Percentiles rank a stretch among this genome's conserved stretches.
Evolutionary conservation across 2,113 vertebrate genomes (phyloP).

Genomic region (Dipodomys ordii): DNA sequence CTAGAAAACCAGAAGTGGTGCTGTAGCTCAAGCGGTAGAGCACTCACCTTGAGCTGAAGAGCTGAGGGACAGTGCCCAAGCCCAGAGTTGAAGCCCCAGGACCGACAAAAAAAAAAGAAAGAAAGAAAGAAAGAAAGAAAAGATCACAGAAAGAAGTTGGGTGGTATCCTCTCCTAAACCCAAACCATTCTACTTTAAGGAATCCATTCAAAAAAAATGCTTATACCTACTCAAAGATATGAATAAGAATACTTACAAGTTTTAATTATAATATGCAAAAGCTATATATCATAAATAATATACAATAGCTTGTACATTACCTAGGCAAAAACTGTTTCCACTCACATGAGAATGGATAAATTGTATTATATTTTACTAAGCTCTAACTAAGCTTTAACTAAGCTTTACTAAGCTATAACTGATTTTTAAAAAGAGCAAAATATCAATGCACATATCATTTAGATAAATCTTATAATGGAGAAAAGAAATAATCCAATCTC

Average conservation of each 20-base stretch:
- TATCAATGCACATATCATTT: not conserved
- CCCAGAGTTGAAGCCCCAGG: no score
- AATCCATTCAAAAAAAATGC: not conserved
- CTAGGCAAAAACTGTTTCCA: not conserved
- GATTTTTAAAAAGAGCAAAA: not conserved
- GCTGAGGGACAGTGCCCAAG: no score
- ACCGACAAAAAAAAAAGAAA: no score
- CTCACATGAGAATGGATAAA: not conserved
- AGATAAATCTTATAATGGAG: not conserved
- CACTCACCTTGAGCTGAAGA: no score
- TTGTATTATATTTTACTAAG: not conserved
- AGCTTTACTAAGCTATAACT: not conserved
- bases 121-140: no score
- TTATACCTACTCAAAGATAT: not conserved
- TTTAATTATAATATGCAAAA: not conserved
- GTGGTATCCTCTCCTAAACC: not conserved
- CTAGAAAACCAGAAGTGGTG: no score
- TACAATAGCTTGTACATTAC: not conserved
- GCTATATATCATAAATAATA: not conserved
- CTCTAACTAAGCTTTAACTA: not conserved
- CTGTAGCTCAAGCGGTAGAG: no score
- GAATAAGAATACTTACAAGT: not conserved
- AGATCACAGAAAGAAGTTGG: not conserved
- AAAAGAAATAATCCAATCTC: not conserved
- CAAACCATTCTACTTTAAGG: not conserved